These are phyloP conservation scores for Dicentrarchus labrax DNA, from an alignment of 2,113 vertebrate genomes.

Conservation along the genomic window DNA sequence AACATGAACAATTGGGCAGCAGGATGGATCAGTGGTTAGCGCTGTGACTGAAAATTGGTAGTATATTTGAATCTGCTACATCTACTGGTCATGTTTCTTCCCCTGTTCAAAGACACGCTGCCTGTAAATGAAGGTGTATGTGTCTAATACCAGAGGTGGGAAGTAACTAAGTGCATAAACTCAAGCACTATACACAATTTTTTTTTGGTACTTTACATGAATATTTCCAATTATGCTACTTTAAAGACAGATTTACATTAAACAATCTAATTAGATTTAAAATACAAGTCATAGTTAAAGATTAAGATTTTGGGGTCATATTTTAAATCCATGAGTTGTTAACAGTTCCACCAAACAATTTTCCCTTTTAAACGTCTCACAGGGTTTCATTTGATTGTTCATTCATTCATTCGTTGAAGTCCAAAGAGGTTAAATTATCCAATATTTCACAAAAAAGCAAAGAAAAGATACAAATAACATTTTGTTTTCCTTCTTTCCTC, in stretches of 20 bases:
- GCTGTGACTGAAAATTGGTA: neutral
- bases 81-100: neutral
- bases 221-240: neutral
- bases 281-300: neutral
- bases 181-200: neutral
- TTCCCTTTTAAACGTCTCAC: neutral
- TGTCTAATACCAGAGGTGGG: too few species aligned
- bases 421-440: neutral
- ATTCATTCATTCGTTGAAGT: too few species aligned
- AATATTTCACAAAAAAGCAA: neutral
- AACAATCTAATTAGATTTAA: neutral
- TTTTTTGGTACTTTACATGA: neutral
- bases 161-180: too few species aligned
- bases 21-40: neutral
- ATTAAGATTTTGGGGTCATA: too few species aligned
- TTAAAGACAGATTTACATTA: neutral
- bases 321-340: too few species aligned
- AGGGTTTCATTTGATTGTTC: neutral
- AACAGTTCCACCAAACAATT: neutral
- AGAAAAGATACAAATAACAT: neutral
- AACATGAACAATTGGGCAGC: neutral
- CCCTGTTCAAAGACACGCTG: neutral
- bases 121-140: too few species aligned
- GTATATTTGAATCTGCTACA: neutral
- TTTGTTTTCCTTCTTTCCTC: neutral